Evolutionary conservation across 2,888 invertebrate genomes (phyloP), one percentile per base, ranked within the genome.

Genomic region (Stenichneumon culpator): DNA sequence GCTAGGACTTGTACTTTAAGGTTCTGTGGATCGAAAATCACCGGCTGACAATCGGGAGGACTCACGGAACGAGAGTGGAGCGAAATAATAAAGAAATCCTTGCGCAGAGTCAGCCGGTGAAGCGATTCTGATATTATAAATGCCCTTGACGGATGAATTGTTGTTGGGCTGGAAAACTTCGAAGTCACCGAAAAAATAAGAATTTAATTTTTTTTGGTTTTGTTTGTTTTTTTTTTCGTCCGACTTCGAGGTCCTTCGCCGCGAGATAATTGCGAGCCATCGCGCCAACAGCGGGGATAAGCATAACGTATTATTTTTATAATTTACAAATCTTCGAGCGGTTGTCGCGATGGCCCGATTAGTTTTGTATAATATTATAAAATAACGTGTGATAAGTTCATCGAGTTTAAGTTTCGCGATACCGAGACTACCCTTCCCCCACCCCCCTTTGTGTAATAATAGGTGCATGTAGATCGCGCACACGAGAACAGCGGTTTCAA

Each of bases 271-370:
- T 75, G 72, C 79, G 84, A 85, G 77, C 86, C 86, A 86, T 88
- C 86, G 86, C 88, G 87, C 87, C 89, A 89, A 89, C 90, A 82
- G 82, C 80, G 80, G 78, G 86, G 88, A 88, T 87, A 89, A 90
- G 67, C 84, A 90, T 90, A 92, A 90, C 85, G 91, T 90, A 90
- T 93, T 93, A 93, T 93, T 93, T 93, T 93, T 92, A 91, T 93
- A 93, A 92, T 93, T 93, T 92, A 84, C 83, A 74, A 89, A 88
- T 89, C 88, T 88, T 88, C 74, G 87, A 79, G 69, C 83, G 87
- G 78, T 91, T 91, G 91, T 88, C 88, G 88, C 86, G 88, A 91
- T 90, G 90, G 92, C 90, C 90, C 86, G 82, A 83, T 77, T 86
- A 87, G 79, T 87, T 88, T 86, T 82, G 86, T 83, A 80, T 84